A percentile compares a stretch with the other conserved stretches of the same genome.
phyloP scores from a whole-genome alignment of 2,113 vertebrate species.

The Amphiprion percula region DNA sequence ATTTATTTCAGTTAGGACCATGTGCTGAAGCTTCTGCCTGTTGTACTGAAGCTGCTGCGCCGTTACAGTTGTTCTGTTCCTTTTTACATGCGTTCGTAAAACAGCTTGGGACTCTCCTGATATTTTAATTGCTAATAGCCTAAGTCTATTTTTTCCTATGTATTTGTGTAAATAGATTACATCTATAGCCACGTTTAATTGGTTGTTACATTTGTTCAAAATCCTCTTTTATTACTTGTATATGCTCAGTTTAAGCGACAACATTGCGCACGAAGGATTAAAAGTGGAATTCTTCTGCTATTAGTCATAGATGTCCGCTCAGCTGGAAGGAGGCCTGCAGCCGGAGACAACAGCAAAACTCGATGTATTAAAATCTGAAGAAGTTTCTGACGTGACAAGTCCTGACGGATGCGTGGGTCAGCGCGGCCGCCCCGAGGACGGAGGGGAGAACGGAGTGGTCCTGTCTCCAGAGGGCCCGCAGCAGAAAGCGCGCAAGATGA shows the following conservation, averaged over 20 bases:
- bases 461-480: conserved; percentile 46
- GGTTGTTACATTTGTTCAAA: not conserved
- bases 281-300: conserved; percentile 10
- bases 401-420: conserved; percentile 67
- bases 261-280: conserved; percentile 8
- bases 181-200: not conserved
- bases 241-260: not conserved
- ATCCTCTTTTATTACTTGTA: not conserved
- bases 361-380: conserved; percentile 60
- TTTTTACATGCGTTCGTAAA: conserved; percentile 29
- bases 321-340: conserved; percentile 69
- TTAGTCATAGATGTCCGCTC: conserved; percentile 80
- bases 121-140: not conserved
- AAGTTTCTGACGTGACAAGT: conserved; percentile 75
- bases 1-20: not conserved
- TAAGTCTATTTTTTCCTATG: not conserved
- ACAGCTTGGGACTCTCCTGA: not conserved
- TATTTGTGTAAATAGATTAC: not conserved
- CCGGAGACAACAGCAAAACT: conserved; percentile 54
- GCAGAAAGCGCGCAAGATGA: conserved; percentile 76
- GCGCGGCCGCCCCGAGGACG: conserved; percentile 29
- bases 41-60: not conserved
- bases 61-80: not conserved
- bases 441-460: conserved; percentile 24
- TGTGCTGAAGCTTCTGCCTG: not conserved